Percentiles rank a stretch among this genome's conserved stretches.
Evolutionary conservation across 2,113 vertebrate genomes (phyloP).

Genomic region (Scytalopus superciliaris): DNA sequence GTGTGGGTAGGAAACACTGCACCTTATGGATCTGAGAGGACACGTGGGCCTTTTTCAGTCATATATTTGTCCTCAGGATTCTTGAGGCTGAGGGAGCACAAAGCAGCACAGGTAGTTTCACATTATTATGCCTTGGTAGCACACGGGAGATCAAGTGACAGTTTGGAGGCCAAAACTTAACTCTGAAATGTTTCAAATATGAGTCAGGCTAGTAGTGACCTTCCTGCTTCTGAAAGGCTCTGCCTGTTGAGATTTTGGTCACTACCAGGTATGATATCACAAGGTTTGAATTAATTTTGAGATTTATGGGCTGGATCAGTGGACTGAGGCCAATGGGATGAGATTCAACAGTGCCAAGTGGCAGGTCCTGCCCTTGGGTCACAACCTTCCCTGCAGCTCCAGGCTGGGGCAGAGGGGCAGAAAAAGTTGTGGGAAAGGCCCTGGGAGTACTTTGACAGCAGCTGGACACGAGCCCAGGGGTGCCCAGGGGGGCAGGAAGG

Average conservation of each 20-base stretch:
- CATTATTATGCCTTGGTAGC: neutral
- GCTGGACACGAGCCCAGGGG: neutral
- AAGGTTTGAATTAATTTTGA: neutral
- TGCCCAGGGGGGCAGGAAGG: neutral
- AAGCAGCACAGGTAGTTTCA: neutral
- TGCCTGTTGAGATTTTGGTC: neutral
- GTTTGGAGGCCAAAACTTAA: neutral
- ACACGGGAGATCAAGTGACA: neutral
- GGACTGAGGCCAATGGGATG: neutral
- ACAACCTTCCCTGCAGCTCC: too few species aligned
- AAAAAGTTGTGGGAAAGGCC: neutral
- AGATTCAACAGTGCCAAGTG: neutral
- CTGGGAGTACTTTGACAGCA: neutral
- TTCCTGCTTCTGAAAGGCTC: neutral
- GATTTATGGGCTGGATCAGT: neutral
- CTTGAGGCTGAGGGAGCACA: neutral
- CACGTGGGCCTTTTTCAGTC: neutral
- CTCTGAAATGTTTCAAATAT: neutral
- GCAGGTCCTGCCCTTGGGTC: neutral
- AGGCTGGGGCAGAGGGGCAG: too few species aligned
- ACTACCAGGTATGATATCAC: neutral
- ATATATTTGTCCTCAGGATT: neutral
- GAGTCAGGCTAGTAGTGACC: neutral
- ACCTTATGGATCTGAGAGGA: neutral
- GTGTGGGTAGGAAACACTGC: neutral